A percentile compares a stretch with the other conserved stretches of the same genome.
phyloP scores from a whole-genome alignment of 2,113 vertebrate genomes.

The Oryzias curvinotus region DNA sequence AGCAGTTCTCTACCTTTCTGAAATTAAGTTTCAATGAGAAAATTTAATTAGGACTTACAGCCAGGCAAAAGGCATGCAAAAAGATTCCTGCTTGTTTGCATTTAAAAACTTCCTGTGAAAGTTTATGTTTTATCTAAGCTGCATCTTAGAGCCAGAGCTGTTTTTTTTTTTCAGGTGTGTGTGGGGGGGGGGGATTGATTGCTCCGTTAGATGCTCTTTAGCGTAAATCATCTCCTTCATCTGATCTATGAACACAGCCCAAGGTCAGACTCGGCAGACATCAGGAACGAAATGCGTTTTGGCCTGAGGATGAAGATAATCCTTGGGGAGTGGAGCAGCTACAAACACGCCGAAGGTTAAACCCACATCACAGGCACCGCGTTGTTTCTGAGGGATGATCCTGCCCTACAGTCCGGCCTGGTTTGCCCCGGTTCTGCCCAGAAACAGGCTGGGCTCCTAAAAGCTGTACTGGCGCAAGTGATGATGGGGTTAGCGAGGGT shows the following conservation, averaged over 20 bases:
- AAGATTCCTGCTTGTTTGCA: constrained; percentile 51
- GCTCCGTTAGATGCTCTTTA: too few species aligned
- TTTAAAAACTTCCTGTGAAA: constrained; percentile 37
- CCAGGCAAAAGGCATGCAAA: constrained; percentile 46
- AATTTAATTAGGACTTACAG: constrained; percentile 79
- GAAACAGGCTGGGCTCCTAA: constrained; percentile 36
- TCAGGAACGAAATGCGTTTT: constrained; percentile 49
- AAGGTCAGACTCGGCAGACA: constrained; percentile 28
- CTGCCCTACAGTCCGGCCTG: background rate
- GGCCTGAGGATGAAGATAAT: constrained; percentile 60
- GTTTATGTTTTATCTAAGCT: constrained; percentile 47
- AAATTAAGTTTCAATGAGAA: constrained; percentile 78
- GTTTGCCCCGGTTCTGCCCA: constrained; percentile 5
- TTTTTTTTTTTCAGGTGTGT: background rate
- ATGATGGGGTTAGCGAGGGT: constrained; percentile 37
- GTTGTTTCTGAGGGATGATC: constrained; percentile 20
- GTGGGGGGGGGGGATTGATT: too few species aligned
- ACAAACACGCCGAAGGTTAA: constrained; percentile 23
- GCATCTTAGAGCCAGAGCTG: background rate
- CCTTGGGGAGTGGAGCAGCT: constrained; percentile 45
- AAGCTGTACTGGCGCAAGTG: constrained; percentile 10
- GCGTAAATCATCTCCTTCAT: background rate
- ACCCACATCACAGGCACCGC: constrained; percentile 25
- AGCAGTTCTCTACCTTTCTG: constrained; percentile 69
- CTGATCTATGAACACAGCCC: constrained; percentile 24